These are phyloP conservation scores for Perca flavescens DNA, from an alignment of 2,113 vertebrate species.

Conservation along the genomic window DNA sequence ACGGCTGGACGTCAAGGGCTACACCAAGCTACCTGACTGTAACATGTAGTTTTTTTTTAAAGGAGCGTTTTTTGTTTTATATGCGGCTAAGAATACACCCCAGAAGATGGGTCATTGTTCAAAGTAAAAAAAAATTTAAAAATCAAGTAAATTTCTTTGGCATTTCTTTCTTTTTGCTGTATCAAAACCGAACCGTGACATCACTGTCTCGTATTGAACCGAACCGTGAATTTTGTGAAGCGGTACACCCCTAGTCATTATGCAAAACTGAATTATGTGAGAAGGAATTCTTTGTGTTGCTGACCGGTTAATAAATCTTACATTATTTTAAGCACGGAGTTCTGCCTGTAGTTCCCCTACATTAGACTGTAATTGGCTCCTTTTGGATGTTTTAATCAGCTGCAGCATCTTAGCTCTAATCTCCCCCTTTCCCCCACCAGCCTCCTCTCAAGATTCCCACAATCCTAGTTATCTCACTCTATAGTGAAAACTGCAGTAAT, in stretches of 20 bases:
- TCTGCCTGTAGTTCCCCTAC: constrained; percentile 31
- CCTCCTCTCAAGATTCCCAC: constrained; percentile 19
- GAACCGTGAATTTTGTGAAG: too few species aligned
- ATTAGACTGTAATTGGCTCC: constrained; percentile 61
- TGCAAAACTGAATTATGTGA: not conserved
- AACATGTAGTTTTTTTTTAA: too few species aligned
- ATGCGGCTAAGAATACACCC: too few species aligned
- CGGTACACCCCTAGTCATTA: not conserved
- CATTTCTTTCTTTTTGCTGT: too few species aligned
- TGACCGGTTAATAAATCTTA: constrained; percentile 19
- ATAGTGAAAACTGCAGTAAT: constrained; percentile 31
- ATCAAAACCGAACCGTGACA: too few species aligned
- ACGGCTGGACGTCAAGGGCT: too few species aligned
- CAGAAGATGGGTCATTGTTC: too few species aligned
- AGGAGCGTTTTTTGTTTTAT: too few species aligned
- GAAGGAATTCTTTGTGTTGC: constrained; percentile 15
- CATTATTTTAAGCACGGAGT: constrained; percentile 55
- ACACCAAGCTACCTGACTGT: too few species aligned
- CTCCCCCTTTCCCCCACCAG: constrained; percentile 7
- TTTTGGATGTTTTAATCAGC: constrained; percentile 65
- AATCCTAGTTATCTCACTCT: constrained; percentile 4
- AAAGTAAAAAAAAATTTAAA: too few species aligned
- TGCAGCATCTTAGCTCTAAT: constrained; percentile 41
- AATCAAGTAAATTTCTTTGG: too few species aligned
- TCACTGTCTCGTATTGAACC: too few species aligned